A percentile compares a stretch with the other conserved stretches of the same genome.
phyloP scores from a whole-genome alignment of 2,113 vertebrate species.

The Callospermophilus lateralis region DNA sequence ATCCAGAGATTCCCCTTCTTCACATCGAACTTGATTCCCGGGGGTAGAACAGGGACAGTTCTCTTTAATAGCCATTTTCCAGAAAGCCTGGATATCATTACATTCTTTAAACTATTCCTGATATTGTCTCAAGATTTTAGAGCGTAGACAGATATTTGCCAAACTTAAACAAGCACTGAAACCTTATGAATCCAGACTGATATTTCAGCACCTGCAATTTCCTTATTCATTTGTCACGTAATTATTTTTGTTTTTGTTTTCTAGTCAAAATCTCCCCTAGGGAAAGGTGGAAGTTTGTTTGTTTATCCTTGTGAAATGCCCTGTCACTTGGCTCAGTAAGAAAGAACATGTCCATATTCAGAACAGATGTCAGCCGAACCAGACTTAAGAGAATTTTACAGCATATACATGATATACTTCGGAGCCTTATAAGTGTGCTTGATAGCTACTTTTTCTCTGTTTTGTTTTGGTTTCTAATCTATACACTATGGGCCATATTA shows the following conservation, averaged over 20 bases:
- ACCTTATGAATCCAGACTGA: not conserved
- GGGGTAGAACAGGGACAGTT: not conserved
- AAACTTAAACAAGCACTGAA: not conserved
- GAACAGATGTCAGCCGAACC: not conserved
- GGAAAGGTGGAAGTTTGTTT: not conserved
- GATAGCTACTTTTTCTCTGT: not conserved
- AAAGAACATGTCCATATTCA: not conserved
- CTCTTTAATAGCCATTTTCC: not conserved
- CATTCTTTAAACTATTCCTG: not conserved
- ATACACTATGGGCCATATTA: not conserved
- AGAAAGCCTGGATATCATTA: not conserved
- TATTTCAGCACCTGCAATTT: not conserved
- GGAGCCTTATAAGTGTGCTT: not conserved
- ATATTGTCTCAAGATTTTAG: not conserved
- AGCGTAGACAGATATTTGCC: not conserved
- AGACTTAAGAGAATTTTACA: not conserved
- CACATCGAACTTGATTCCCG: not conserved
- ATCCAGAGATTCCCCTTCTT: not conserved
- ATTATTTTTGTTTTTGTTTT: not conserved
- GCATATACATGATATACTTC: not conserved
- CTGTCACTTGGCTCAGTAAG: not conserved
- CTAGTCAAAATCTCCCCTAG: not conserved
- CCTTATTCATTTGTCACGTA: not conserved
- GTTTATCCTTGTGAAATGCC: not conserved
- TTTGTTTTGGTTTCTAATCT: slow-evolving; percentile 25